phyloP scores from a whole-genome alignment of 2,888 invertebrate genomes.

The Nesidiocoris tenuis region DNA sequence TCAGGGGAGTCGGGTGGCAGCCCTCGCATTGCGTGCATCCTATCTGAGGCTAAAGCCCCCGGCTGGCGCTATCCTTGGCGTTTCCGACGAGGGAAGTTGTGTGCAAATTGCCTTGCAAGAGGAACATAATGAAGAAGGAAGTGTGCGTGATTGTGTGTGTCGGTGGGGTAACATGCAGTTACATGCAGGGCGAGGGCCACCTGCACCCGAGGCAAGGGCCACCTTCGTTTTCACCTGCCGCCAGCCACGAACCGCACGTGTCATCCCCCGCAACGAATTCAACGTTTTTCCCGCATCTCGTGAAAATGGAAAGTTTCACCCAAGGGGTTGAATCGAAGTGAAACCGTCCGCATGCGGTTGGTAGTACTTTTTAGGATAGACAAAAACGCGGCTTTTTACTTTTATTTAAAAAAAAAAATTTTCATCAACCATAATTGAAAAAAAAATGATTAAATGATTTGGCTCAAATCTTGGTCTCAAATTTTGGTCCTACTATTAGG shows the following conservation, averaged over 20 bases:
- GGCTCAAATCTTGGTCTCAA: too few species aligned
- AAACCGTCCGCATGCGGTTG: too few species aligned
- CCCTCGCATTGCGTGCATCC: neutral
- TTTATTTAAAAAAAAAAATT: too few species aligned
- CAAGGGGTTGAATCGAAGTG: too few species aligned
- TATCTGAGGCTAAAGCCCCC: neutral
- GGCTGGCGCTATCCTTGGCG: neutral
- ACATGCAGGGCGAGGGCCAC: neutral
- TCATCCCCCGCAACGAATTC: neutral
- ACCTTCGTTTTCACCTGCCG: neutral
- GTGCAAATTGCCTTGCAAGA: neutral
- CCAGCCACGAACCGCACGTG: neutral
- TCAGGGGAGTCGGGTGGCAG: too few species aligned
- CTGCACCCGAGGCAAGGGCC: neutral
- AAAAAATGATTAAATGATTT: too few species aligned
- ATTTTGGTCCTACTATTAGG: too few species aligned
- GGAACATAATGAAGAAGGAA: neutral
- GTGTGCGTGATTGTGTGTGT: neutral
- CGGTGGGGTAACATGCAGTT: neutral
- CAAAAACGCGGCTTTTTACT: too few species aligned
- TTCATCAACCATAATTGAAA: too few species aligned
- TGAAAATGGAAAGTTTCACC: neutral
- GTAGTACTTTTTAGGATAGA: too few species aligned
- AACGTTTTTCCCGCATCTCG: neutral
- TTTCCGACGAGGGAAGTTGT: neutral